A percentile compares a stretch with the other conserved stretches of the same genome.
Evolutionary conservation across 1,140 invertebrate species (phyloP).

Genomic region (Lasioglossum baleicum): DNA sequence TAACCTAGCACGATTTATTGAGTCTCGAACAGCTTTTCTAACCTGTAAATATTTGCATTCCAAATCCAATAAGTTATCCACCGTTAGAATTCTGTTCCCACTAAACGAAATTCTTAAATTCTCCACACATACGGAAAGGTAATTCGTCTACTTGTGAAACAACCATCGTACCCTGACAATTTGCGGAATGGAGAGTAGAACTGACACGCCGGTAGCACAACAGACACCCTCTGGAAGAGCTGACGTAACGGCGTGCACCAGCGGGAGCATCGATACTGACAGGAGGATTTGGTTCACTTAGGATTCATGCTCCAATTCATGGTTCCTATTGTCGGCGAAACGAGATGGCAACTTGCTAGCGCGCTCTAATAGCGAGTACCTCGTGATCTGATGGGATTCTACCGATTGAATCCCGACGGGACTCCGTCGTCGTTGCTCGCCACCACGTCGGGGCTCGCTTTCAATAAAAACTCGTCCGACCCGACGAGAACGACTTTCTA

Average conservation of each 20-base stretch:
- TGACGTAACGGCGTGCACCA: neutral
- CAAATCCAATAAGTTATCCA: no score
- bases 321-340: constrained; percentile 8
- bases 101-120: no score
- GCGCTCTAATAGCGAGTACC: neutral
- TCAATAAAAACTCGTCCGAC: neutral
- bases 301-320: constrained; percentile 57
- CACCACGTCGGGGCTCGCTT: no score
- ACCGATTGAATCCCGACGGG: neutral
- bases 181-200: no score
- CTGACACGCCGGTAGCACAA: no score
- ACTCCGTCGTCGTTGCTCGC: no score
- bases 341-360: neutral
- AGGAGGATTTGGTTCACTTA: constrained; percentile 39
- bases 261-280: constrained; percentile 25
- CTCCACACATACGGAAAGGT: no score
- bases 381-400: neutral
- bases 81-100: no score
- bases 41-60: no score
- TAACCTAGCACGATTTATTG: no score
- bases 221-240: neutral
- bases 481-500: neutral
- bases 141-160: neutral
- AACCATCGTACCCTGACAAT: neutral
- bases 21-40: no score